Evolutionary conservation across 1,140 invertebrate genomes (phyloP), one percentile per base, ranked within the genome.

Genomic region (Aphelinus certus): DNA sequence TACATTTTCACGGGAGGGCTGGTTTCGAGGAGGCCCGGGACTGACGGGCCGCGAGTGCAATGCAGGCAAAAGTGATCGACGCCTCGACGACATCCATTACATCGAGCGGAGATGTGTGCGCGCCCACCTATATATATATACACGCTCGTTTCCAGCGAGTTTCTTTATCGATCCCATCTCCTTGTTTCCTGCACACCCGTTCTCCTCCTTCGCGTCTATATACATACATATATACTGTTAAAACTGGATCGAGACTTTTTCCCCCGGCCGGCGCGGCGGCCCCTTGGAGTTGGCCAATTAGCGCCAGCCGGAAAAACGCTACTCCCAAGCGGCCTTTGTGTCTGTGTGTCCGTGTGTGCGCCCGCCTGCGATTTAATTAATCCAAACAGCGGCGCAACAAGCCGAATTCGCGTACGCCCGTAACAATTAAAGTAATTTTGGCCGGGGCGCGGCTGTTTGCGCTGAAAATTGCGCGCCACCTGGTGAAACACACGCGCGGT

Each of bases 21-120:
- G 6, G 49, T 58, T 47, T 49, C 26, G n/a, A 58, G 26, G n/a
- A 49, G 7, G 48, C 2, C n/a, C 5, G 9, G 65, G 42, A 62
- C 26, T 26, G 26, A 26, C 26, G 26, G 26, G 26, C 26, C 26
- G 26, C 26, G 26, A 26, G 26, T 26, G 26, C 26, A 26, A 0
- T 26, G 26, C 26, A 26, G 63, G 76, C 63, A 67, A 78, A 78
- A 79, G 73, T 78, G 78, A 80, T 80, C 71, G 76, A 78, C 76
- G 74, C 75, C 7, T 60, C 71, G 47, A 66, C 71, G 63, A 60
- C 71, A 66, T 65, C 55, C 63, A 73, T 73, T 73, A 72, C 46
- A 10, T 71, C 43, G 47, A 26, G 26, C 26, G n/a, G 7, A 60
- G 58, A 60, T 45, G 26, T 7, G 26, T 26, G 26, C 26, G 26